Base-by-base conservation (phyloP, 2,797 vertebrate species). In the Gallirallus australis region DNA sequence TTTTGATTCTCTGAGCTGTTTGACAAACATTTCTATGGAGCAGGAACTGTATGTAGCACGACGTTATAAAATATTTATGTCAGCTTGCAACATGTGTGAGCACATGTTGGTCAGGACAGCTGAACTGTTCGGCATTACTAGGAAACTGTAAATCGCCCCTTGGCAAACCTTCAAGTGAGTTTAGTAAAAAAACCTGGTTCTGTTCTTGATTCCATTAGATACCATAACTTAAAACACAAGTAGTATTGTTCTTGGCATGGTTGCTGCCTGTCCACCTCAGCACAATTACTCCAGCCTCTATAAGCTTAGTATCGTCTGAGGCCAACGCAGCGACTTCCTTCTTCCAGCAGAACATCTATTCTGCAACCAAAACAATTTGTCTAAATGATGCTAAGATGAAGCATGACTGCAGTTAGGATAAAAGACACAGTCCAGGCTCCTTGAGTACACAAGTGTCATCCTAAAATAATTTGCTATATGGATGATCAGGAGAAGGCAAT, bases 161-260 rank as follows among this genome's bases (percentile, higher is more conserved):
- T 97, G 97, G 97, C 82, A 95, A 97, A 95, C 56, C 80, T 97
- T 93, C 94, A 95, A 35, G 75, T 77, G 68, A 79, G 23, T 90
- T 96, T 48, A 78, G n/a, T 69, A 96, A 94, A 82, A 52, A 52
- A 47, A 12, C 12, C 1, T 18, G 8, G 63, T 94, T 94, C 84
- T 63, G 86, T 90, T 95, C 89, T 54, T 61, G 42, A 82, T 94
- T 90, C 93, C 89, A 76, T 66, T 92, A 72, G 53, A 95, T 81
- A 45, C 82, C 96, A 94, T 96, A 96, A 95, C 87, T 97, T 96
- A 88, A 96, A 97, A 96, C 86, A 87, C 85, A 95, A 95, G 94
- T 83, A 96, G 84, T 96, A 96, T 97, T 98, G 65, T 93, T 97
- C 90, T 97, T 98, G 97, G 97, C 96, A 82, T 8, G 25, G 63